phyloP scores from a whole-genome alignment of 2,888 invertebrate species.

The Andricus curvator region DNA sequence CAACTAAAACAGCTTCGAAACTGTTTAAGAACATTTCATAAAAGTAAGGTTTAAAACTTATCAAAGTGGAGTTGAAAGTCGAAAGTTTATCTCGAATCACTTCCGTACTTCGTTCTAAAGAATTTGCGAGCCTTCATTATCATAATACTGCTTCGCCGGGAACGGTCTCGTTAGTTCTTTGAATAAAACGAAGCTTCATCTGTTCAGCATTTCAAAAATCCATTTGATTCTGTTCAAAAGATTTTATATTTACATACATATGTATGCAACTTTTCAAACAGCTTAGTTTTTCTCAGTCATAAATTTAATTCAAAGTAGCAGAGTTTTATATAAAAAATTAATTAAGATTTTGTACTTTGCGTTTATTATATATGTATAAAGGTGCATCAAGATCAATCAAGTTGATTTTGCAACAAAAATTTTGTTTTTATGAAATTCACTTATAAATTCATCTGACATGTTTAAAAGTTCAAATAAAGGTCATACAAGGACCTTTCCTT shows the following conservation, averaged over 20 bases:
- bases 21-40: neutral
- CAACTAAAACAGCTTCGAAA: neutral
- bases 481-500: too few species aligned
- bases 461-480: too few species aligned
- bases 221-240: neutral
- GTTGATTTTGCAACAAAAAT: too few species aligned
- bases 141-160: neutral
- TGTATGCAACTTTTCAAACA: neutral
- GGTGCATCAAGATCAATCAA: too few species aligned
- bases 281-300: neutral
- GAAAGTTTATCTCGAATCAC: conserved; percentile 25
- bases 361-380: too few species aligned
- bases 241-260: neutral
- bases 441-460: too few species aligned
- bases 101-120: conserved; percentile 11
- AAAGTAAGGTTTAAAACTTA: conserved; percentile 25
- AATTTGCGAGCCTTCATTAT: conserved; percentile 23
- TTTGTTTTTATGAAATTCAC: too few species aligned
- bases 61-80: conserved; percentile 20
- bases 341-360: too few species aligned
- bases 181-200: neutral
- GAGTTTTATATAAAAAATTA: too few species aligned
- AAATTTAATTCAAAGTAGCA: too few species aligned
- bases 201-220: neutral
- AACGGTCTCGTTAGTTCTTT: neutral